Evolutionary conservation across 2,797 vertebrate species (phyloP).

Genomic region (Numenius phaeopus): DNA sequence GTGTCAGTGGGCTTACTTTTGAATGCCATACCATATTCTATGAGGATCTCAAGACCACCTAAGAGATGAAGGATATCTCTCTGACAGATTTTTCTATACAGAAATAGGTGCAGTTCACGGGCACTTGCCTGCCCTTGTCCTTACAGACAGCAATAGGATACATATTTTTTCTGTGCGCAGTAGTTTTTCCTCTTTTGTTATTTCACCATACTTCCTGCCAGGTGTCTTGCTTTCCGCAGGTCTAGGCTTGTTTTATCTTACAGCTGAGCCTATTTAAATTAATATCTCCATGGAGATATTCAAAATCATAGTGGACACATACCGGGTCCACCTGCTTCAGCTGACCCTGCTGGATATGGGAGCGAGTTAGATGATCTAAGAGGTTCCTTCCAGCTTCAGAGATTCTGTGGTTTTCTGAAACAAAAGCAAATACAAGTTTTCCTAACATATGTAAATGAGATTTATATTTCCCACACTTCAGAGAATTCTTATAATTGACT

Average conservation of each 20-base stretch:
- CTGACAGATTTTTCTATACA: neutral
- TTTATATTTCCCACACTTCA: neutral
- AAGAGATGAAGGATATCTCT: neutral
- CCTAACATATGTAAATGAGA: neutral
- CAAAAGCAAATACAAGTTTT: conserved; percentile 18
- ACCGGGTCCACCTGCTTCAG: neutral
- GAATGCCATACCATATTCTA: neutral
- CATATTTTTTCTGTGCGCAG: fast-evolving
- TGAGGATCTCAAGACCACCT: neutral
- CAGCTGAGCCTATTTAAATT: neutral
- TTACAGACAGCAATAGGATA: neutral
- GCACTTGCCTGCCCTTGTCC: neutral
- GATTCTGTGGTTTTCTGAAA: neutral
- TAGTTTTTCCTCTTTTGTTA: neutral
- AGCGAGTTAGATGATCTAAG: neutral
- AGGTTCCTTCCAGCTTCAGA: neutral
- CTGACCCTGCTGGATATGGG: neutral
- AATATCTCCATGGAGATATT: neutral
- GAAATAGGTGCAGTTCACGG: neutral
- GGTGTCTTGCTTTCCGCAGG: neutral
- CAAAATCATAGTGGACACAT: neutral
- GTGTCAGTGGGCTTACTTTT: neutral
- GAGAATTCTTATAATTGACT: conserved; percentile 17
- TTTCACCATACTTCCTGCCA: neutral
- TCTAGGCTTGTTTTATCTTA: neutral